Conservation (phyloP, 2,888 invertebrate genomes). For the Pammene aurita region DNA sequence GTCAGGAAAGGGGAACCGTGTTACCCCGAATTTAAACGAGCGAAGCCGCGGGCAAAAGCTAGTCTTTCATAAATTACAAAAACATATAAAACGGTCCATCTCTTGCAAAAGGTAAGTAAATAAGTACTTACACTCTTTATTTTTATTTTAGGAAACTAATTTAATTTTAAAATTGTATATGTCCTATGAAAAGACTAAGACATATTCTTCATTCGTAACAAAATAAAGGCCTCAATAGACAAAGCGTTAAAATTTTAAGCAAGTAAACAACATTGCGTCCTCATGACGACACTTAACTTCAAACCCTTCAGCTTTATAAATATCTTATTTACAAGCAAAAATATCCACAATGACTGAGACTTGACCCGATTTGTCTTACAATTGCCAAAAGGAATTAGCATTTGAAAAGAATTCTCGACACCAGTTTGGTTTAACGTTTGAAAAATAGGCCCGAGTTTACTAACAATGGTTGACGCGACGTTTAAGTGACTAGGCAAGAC, state of each 20-base stretch:
- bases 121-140: too few species aligned
- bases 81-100: too few species aligned
- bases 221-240: slow-evolving; percentile 11
- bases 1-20: too few species aligned
- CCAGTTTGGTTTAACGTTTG: slow-evolving; percentile 15
- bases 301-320: slow-evolving; percentile 38
- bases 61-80: too few species aligned
- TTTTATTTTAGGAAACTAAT: too few species aligned
- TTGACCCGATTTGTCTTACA: slow-evolving; percentile 40
- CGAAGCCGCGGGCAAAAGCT: too few species aligned
- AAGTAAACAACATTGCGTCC: slow-evolving; percentile 13
- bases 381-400: slow-evolving; percentile 38
- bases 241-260: slow-evolving; percentile 23
- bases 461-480: slow-evolving; percentile 28
- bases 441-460: slow-evolving; percentile 34
- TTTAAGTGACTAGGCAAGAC: slow-evolving; percentile 16
- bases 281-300: slow-evolving; percentile 15
- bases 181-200: background rate
- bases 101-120: too few species aligned
- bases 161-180: too few species aligned
- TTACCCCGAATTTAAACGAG: too few species aligned
- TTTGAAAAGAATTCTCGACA: slow-evolving; percentile 38
- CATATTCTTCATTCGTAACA: background rate
- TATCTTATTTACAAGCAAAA: slow-evolving; percentile 40
- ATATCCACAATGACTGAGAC: slow-evolving; percentile 30